A percentile compares a stretch with the other conserved stretches of the same genome.
These are phyloP conservation scores for Napeogenes inachia DNA, from an alignment of 2,888 invertebrate species.

Conservation along the genomic window DNA sequence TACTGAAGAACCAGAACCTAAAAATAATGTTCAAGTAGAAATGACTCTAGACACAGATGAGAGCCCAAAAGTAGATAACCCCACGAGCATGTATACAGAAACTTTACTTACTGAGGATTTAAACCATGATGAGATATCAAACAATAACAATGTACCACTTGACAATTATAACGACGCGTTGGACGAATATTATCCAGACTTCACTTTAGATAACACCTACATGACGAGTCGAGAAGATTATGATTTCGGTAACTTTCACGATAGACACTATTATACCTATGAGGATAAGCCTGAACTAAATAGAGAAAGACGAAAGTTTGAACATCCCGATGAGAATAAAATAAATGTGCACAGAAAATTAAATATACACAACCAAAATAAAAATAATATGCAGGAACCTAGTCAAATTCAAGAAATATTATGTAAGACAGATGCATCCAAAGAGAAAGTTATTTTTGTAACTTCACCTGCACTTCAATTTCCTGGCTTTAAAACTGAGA, in stretches of 20 bases:
- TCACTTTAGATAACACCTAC: conserved; percentile 45
- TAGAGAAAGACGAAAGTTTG: conserved; percentile 27
- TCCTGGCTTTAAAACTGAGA: conserved; percentile 55
- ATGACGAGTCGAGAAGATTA: conserved; percentile 43
- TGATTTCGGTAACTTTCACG: conserved; percentile 40
- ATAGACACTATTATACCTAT: conserved; percentile 50
- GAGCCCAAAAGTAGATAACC: conserved; percentile 13
- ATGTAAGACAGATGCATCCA: conserved; percentile 17
- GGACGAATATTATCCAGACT: conserved; percentile 62
- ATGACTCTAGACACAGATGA: conserved; percentile 7
- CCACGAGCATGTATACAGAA: neutral
- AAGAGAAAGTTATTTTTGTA: conserved; percentile 37
- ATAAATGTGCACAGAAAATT: conserved; percentile 25
- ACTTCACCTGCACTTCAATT: conserved; percentile 48
- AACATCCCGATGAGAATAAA: conserved; percentile 20
- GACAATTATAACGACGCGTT: conserved; percentile 40
- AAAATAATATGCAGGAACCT: conserved; percentile 23
- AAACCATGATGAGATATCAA: conserved; percentile 33
- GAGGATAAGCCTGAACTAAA: conserved; percentile 35
- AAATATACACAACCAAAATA: conserved; percentile 16
- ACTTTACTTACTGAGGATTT: conserved; percentile 3
- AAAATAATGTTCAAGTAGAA: neutral
- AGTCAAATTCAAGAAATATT: conserved; percentile 17
- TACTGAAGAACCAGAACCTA: conserved; percentile 12
- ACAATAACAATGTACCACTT: conserved; percentile 39